Conservation (phyloP, 30 jellyfish, hydroid and myxozoan genomes). For the Nemopilema nomurai region DNA sequence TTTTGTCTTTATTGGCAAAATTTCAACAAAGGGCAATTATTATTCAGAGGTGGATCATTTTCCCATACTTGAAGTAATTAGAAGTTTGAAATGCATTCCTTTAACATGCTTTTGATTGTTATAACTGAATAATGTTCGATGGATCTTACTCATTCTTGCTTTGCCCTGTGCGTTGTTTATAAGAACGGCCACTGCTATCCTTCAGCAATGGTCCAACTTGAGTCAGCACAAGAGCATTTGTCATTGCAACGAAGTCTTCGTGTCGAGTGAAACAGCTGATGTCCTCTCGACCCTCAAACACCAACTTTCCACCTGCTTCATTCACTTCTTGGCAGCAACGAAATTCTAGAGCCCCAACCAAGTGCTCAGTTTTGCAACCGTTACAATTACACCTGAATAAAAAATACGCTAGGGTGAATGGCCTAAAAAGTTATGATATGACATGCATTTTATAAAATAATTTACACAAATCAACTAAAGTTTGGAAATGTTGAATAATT, state of each 20-base stretch:
- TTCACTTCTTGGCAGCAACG: constrained; percentile 28
- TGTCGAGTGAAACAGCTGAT: background rate
- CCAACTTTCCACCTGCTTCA: constrained; percentile 5
- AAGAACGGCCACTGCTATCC: constrained; percentile 6
- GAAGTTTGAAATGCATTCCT: background rate
- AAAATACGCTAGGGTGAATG: constrained; percentile 1
- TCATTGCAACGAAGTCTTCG: constrained; percentile 9
- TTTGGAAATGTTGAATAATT: background rate
- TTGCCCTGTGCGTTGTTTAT: constrained; percentile 19
- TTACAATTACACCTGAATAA: constrained; percentile 3
- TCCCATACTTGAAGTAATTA: background rate
- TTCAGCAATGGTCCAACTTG: constrained; percentile 25
- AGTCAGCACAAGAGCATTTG: constrained; percentile 11
- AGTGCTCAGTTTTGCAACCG: constrained; percentile 2
- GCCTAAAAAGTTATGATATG: background rate
- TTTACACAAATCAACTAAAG: background rate
- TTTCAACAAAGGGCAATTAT: background rate
- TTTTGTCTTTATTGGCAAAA: background rate
- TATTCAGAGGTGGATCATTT: background rate
- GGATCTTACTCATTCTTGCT: constrained; percentile 21
- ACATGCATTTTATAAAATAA: background rate
- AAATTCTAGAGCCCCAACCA: constrained; percentile 1
- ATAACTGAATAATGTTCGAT: background rate
- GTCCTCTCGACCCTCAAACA: constrained; percentile 10
- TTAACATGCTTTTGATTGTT: background rate